phyloP scores from a whole-genome alignment of 2,113 vertebrate species.

The Etheostoma spectabile region DNA sequence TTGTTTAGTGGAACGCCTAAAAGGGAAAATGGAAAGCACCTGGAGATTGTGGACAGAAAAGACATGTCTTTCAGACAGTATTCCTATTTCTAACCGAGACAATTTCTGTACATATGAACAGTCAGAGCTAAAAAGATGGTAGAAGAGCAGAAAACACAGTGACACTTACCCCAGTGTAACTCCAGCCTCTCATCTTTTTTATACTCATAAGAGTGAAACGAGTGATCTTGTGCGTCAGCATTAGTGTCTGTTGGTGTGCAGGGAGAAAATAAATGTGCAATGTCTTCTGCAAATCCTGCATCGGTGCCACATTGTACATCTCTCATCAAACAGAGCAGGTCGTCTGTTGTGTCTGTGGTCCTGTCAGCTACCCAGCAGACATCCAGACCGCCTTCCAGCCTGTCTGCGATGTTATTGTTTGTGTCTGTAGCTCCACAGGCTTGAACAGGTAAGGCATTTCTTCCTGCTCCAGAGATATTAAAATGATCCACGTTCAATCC shows the following conservation, averaged over 20 bases:
- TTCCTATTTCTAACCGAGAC: not conserved
- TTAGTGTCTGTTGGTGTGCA: not conserved
- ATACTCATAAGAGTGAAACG: not conserved
- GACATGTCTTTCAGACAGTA: not conserved
- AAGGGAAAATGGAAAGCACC: conserved; percentile 16
- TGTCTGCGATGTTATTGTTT: not conserved
- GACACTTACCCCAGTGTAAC: conserved; percentile 56
- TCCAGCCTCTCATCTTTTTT: not conserved
- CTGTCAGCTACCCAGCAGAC: not conserved
- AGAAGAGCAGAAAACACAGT: not conserved
- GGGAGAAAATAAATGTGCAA: not conserved
- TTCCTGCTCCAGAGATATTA: fast-evolving
- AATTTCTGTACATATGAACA: not conserved
- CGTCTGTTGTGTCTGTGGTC: not conserved
- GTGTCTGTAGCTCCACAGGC: conserved; percentile 1
- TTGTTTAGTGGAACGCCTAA: not conserved
- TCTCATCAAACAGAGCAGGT: not conserved
- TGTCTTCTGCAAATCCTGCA: not conserved
- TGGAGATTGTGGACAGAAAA: not conserved
- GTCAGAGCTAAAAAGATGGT: not conserved
- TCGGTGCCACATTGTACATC: not conserved
- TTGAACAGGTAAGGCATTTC: conserved; percentile 4
- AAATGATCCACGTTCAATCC: not conserved
- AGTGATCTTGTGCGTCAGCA: not conserved
- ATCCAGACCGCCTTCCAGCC: not conserved